Evolutionary conservation across 2,113 vertebrate species (phyloP).

Genomic region (Dasyornis broadbenti): DNA sequence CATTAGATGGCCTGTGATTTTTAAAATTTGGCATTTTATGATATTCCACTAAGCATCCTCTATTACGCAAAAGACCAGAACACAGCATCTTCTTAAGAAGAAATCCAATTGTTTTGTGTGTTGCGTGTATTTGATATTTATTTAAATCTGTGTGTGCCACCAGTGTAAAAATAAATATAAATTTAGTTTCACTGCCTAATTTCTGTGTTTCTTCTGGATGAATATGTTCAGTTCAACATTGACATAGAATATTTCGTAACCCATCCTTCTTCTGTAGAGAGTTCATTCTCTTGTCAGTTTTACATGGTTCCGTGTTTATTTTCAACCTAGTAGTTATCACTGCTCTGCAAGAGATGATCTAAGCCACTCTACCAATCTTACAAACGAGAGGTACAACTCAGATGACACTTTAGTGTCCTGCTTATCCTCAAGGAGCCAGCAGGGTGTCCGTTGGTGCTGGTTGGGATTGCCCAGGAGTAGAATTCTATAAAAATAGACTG

Average conservation of each 20-base stretch:
- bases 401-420: not conserved
- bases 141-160: not conserved
- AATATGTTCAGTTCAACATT: not conserved
- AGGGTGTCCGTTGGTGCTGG: not conserved
- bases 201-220: not conserved
- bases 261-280: not conserved
- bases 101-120: not conserved
- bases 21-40: not conserved
- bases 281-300: not conserved
- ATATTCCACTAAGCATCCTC: not conserved
- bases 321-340: not conserved
- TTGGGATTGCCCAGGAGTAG: not conserved
- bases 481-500: not conserved
- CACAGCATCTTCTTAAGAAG: not conserved
- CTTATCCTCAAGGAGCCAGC: not conserved
- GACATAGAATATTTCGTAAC: not conserved
- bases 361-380: not conserved
- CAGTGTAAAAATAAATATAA: not conserved
- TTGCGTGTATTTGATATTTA: not conserved
- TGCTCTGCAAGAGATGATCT: not conserved
- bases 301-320: not conserved
- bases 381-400: not conserved
- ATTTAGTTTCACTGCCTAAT: not conserved
- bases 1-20: not conserved
- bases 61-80: not conserved